Conservation (phyloP, 2,797 vertebrate genomes). For the Crocodylus rhombifer region DNA sequence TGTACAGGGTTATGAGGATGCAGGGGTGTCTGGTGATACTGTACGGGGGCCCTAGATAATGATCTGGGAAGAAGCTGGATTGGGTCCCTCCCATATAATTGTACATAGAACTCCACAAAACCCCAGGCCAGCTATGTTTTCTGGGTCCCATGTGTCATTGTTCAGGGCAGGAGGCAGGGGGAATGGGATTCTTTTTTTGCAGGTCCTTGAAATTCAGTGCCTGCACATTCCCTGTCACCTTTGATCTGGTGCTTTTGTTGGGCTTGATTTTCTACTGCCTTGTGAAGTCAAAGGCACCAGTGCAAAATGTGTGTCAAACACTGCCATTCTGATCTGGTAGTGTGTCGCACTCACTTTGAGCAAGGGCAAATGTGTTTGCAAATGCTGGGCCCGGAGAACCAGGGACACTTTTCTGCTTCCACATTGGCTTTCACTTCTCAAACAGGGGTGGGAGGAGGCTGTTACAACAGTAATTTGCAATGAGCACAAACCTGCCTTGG, state of each 20-base stretch:
- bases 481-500: background rate
- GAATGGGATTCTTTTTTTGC: background rate
- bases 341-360: background rate
- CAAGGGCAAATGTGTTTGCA: background rate
- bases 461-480: background rate
- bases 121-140: background rate
- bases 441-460: background rate
- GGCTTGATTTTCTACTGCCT: background rate
- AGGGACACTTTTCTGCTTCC: constrained; percentile 25
- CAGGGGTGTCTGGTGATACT: background rate
- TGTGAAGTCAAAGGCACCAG: background rate
- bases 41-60: background rate
- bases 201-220: background rate
- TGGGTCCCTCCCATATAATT: background rate
- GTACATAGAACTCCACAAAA: background rate
- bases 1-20: background rate
- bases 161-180: background rate
- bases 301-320: background rate
- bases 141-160: background rate
- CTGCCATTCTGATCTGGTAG: background rate
- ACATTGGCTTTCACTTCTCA: constrained; percentile 47
- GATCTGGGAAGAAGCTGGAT: background rate
- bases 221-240: background rate
- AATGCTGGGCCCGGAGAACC: background rate
- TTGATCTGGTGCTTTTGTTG: background rate